A percentile compares a stretch with the other conserved stretches of the same genome.
phyloP scores from a whole-genome alignment of 2,113 vertebrate species.

The Centropristis striata region DNA sequence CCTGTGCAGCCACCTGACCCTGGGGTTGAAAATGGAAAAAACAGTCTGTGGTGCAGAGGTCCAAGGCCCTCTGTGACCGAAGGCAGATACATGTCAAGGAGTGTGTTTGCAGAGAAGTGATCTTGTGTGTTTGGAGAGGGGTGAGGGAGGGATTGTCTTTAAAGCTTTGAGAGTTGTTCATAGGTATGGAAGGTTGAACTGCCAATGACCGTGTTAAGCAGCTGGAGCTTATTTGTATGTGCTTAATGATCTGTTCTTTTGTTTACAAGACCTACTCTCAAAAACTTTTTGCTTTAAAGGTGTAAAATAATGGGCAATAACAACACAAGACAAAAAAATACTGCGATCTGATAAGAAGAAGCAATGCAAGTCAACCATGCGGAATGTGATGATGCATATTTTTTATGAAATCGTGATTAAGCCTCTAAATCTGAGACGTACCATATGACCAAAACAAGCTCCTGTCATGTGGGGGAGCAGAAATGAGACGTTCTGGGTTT shows the following conservation, averaged over 20 bases:
- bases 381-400: background rate
- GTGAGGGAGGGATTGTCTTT: background rate
- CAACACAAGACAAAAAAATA: background rate
- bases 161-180: slow-evolving; percentile 32
- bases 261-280: background rate
- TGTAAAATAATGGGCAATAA: background rate
- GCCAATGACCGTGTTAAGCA: background rate
- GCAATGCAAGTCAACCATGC: background rate
- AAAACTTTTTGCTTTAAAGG: background rate
- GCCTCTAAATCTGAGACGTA: background rate
- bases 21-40: background rate
- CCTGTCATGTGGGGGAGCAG: background rate
- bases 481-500: slow-evolving; percentile 4
- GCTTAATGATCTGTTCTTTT: background rate
- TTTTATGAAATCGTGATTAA: slow-evolving; percentile 9
- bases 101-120: slow-evolving; percentile 13
- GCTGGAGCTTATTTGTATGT: background rate
- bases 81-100: slow-evolving; percentile 63
- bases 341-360: background rate
- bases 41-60: background rate
- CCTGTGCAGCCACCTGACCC: background rate
- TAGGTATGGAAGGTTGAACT: slow-evolving; percentile 31
- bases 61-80: slow-evolving; percentile 1
- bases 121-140: slow-evolving; percentile 2
- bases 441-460: background rate